Evolutionary conservation across 2,113 vertebrate species (phyloP), one percentile per base, ranked within the genome.

Genomic region (Lasiurus cinereus): DNA sequence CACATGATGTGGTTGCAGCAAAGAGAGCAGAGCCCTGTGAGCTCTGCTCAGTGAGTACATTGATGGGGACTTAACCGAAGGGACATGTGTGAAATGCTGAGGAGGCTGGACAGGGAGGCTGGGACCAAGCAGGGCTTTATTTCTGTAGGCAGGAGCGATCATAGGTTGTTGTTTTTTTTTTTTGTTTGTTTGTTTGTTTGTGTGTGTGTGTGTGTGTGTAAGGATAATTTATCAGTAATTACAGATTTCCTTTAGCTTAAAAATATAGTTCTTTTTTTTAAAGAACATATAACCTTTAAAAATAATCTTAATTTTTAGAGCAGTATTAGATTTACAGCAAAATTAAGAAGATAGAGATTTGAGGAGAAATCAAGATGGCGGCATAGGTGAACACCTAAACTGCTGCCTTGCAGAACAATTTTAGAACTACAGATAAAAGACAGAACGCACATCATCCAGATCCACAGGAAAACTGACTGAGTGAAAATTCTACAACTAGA

Each of bases 11-110:
- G 67, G 56, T 36, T 24, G 0, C 19, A n/a, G 73, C 7, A 10
- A 1, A 1, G 2, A 27, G 15, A 80, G 18, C 5, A 2, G 2
- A 8, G 46, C 43, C 0, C 8, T 4, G 29, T 8, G 24, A 27
- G 24, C 59, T 62, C 59, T 62, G 69, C 70, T 62, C 74, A 27
- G 77, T 14, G 46, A 52, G 69, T 13, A 0, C 27, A 3, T 67
- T 5, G 56, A 24, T 9, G 0, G 76, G 21, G 5, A n/a, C 0
- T 0, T 19, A 21, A 43, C 31, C 0, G 16, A 11, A 29, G 14
- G 33, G 31, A 39, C 48, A 83, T 2, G 4, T 3, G 4, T 43
- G 8, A 29, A 9, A 16, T 29, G 79, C 33, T 4, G 39, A 94
- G 33, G 39, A 94, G 33, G 5, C 54, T 46, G 2, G 29, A 67